Evolutionary conservation across 2,888 invertebrate genomes (phyloP), one percentile per base, ranked within the genome.

Genomic region (Pollenia angustigena): DNA sequence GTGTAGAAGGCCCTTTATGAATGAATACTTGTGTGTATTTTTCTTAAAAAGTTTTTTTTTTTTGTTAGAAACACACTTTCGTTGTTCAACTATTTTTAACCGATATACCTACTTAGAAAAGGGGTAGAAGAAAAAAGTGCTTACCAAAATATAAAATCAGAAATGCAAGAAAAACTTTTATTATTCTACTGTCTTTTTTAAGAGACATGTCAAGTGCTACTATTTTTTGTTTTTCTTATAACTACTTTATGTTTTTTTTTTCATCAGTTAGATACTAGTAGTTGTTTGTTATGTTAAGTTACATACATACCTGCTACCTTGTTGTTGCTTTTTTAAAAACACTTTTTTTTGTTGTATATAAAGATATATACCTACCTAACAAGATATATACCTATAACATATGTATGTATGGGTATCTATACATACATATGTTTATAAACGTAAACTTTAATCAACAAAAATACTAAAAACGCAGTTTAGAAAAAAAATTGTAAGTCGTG

Each of bases 191-290:
- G 12, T 32, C 56, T 58, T 54, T 46, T 68, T 62, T 54, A 48
- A 62, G 48, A 62, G 46, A 54, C 76, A 64, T 83, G 69, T 76
- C 62, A 83, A 83, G 62, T 76, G 54, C 54, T 54, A 56, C 56
- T 66, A 66, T 48, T 32, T 23, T 4, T 32, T 6, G 32, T 32
- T 32, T 32, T 32, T 32, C 32, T 32, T 32, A 6, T 32, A 32
- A 1, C 23, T 23, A 23, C 32, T 32, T 32, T 32, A 32, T 32
- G 32, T 6, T 32, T 32, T 32, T 32, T 23, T 32, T 32, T 32
- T 6, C 0, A 32, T 4, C 0, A 32, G 4, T 4, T 32, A 32
- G 32, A 32, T 32, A 32, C 32, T 6, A 32, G 6, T 32, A 32
- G 32, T 32, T 32, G 4, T 32, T 32, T 32, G 32, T 32, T 32